phyloP scores from a whole-genome alignment of 2,113 vertebrate genomes.

The Trinectes maculatus region DNA sequence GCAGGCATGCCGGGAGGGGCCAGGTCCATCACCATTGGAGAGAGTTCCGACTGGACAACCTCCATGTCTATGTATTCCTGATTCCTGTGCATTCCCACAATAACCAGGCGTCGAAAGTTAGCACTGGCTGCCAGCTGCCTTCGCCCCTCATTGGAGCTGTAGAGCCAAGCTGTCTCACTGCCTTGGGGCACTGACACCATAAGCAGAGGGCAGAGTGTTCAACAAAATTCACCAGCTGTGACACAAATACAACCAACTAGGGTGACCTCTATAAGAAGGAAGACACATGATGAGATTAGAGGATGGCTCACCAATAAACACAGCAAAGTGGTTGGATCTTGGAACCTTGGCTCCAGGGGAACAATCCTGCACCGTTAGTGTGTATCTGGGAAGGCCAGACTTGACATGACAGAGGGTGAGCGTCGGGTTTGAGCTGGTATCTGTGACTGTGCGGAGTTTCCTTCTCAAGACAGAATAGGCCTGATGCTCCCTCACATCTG shows the following conservation, averaged over 20 bases:
- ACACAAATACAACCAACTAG: too few species aligned
- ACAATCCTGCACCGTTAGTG: slow-evolving; percentile 90
- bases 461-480: slow-evolving; percentile 89
- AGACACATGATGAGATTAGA: background rate
- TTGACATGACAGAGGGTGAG: slow-evolving; percentile 87
- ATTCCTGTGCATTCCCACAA: slow-evolving; percentile 91
- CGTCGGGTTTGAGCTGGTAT: slow-evolving; percentile 68
- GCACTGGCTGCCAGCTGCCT: slow-evolving; percentile 89
- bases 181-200: slow-evolving; percentile 90
- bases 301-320: slow-evolving; percentile 93
- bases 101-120: slow-evolving; percentile 87
- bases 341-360: slow-evolving; percentile 83
- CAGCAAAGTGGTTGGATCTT: slow-evolving; percentile 88
- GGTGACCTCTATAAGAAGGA: background rate
- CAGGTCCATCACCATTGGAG: slow-evolving; percentile 94
- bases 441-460: slow-evolving; percentile 84
- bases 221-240: too few species aligned
- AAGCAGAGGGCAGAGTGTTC: background rate
- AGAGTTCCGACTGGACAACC: slow-evolving; percentile 90
- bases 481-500: slow-evolving; percentile 88
- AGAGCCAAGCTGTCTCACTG: slow-evolving; percentile 94
- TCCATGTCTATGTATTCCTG: slow-evolving; percentile 92
- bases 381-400: slow-evolving; percentile 88
- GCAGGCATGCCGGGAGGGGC: slow-evolving; percentile 88
- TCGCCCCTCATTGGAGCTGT: slow-evolving; percentile 89